Percentiles rank a stretch among this genome's conserved stretches.
These are phyloP conservation scores for Orchestes rusci DNA, from an alignment of 2,888 invertebrate species.

Conservation along the genomic window DNA sequence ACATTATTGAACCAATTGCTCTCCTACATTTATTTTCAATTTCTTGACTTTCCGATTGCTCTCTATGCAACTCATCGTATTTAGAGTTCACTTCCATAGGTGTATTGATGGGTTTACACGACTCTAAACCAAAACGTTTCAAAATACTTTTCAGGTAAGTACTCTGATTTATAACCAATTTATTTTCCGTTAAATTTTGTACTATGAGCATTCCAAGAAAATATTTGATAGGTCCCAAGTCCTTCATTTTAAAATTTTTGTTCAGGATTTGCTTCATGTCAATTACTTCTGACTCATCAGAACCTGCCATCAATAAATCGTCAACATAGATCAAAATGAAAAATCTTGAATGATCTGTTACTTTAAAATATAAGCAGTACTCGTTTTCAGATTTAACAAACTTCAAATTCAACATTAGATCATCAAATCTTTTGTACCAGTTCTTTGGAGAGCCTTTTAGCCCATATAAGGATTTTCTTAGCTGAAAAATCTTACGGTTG, in stretches of 20 bases:
- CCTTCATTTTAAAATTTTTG: slow-evolving; percentile 9
- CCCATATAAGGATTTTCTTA: slow-evolving; percentile 6
- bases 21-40: slow-evolving; percentile 9
- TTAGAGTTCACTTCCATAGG: slow-evolving; percentile 11
- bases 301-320: slow-evolving; percentile 3
- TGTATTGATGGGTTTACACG: slow-evolving; percentile 7
- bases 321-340: slow-evolving; percentile 7
- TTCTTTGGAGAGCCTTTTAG: slow-evolving; percentile 2
- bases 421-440: slow-evolving; percentile 1
- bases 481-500: slow-evolving; percentile 1
- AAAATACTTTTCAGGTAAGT: slow-evolving; percentile 13
- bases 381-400: slow-evolving; percentile 1
- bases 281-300: neutral
- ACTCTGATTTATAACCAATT: slow-evolving; percentile 13
- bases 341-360: neutral
- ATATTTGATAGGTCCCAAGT: slow-evolving; percentile 14
- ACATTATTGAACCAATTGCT: slow-evolving; percentile 21
- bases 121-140: slow-evolving; percentile 5
- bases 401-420: neutral
- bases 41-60: slow-evolving; percentile 6
- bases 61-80: slow-evolving; percentile 5
- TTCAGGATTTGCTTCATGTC: neutral
- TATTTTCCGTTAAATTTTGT: slow-evolving; percentile 10
- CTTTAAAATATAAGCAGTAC: slow-evolving; percentile 5
- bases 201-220: slow-evolving; percentile 19